phyloP scores from a whole-genome alignment of 2,113 vertebrate species.

The Melanerpes formicivorus region DNA sequence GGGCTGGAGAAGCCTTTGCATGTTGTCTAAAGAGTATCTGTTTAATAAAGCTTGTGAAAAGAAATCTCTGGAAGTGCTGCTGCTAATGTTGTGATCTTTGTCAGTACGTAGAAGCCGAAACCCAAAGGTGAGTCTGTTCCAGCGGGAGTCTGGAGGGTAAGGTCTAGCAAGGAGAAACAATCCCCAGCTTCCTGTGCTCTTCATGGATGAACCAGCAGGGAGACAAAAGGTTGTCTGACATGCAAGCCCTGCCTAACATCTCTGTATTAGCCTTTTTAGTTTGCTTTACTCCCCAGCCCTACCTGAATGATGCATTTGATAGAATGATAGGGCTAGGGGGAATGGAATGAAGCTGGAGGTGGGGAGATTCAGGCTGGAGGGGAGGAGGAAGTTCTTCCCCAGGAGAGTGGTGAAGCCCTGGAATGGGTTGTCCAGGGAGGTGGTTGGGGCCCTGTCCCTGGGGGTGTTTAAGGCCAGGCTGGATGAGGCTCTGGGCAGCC shows the following conservation, averaged over 20 bases:
- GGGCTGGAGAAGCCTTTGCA: not conserved
- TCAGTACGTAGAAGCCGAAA: not conserved
- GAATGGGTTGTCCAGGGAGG: too few species aligned
- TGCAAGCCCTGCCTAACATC: not conserved
- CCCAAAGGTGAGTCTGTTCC: not conserved
- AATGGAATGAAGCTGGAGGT: too few species aligned
- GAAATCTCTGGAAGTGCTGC: not conserved
- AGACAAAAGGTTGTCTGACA: not conserved
- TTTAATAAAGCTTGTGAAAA: conserved; percentile 35
- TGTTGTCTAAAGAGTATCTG: not conserved
- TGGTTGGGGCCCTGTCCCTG: too few species aligned
- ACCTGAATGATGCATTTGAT: not conserved
- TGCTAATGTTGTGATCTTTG: not conserved
- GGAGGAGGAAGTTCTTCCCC: too few species aligned
- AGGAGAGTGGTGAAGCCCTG: too few species aligned
- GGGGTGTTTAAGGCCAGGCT: too few species aligned
- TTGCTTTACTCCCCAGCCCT: not conserved
- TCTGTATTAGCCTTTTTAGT: not conserved
- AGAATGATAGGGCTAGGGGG: too few species aligned
- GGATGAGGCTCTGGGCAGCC: too few species aligned
- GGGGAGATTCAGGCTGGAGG: too few species aligned
- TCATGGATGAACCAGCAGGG: not conserved
- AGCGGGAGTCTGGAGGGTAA: not conserved
- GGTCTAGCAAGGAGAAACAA: not conserved
- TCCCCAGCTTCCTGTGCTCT: not conserved